Conservation (phyloP, 2,888 invertebrate genomes). For the Odontocolon sp. region DNA sequence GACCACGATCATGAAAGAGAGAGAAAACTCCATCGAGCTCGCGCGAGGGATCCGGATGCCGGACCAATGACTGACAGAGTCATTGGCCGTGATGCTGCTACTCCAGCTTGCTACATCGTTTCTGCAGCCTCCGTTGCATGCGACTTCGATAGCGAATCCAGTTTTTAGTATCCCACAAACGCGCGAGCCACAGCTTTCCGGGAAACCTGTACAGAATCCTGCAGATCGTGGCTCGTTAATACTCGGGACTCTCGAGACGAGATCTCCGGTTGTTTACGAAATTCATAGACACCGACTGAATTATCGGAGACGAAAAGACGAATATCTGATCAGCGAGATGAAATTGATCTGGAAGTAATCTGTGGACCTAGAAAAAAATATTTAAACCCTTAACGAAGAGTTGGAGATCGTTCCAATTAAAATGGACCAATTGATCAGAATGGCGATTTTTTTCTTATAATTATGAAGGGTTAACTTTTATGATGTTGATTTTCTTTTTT, state of each 20-base stretch:
- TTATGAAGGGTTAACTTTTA: too few species aligned
- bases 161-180: conserved; percentile 54
- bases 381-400: too few species aligned
- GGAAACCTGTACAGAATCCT: conserved; percentile 60
- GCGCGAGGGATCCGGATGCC: conserved; percentile 46
- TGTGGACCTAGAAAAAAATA: too few species aligned
- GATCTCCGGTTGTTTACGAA: conserved; percentile 44
- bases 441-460: too few species aligned
- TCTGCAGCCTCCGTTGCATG: conserved; percentile 23
- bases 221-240: conserved; percentile 56
- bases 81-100: conserved; percentile 62
- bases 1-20: conserved; percentile 16
- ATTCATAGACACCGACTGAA: conserved; percentile 38
- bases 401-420: too few species aligned
- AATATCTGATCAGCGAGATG: not conserved
- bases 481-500: too few species aligned
- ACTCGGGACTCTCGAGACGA: conserved; percentile 27
- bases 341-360: conserved; percentile 15
- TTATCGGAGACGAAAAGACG: conserved; percentile 29
- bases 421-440: too few species aligned
- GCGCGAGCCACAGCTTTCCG: conserved; percentile 58
- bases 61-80: conserved; percentile 64
- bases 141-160: conserved; percentile 56
- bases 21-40: not conserved
- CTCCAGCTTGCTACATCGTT: conserved; percentile 31